phyloP scores from a whole-genome alignment of 2,888 invertebrate species.

The Ceriagrion tenellum region DNA sequence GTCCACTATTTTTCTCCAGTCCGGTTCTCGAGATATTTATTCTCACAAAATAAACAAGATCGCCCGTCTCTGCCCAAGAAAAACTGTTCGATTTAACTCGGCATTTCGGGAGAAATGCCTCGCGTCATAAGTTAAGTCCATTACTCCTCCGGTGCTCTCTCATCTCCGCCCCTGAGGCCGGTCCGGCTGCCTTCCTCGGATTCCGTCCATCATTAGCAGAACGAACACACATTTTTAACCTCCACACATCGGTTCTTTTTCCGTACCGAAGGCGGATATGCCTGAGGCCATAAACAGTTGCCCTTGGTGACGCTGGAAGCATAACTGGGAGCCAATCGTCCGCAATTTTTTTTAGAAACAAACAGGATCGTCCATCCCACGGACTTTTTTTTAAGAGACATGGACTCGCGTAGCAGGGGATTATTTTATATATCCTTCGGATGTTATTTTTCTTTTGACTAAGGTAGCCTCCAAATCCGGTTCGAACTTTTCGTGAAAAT shows the following conservation, averaged over 20 bases:
- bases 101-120: not conserved
- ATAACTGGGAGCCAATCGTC: not conserved
- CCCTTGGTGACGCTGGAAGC: not conserved
- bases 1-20: not conserved
- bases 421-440: not conserved
- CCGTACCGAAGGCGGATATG: not conserved
- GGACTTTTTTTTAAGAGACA: not conserved
- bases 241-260: not conserved
- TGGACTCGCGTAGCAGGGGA: not conserved
- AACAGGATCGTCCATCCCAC: not conserved
- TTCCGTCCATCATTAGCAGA: not conserved
- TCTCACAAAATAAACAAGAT: not conserved
- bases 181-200: not conserved
- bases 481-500: not conserved
- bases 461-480: not conserved
- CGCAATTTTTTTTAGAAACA: not conserved
- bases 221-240: not conserved
- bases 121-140: not conserved
- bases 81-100: not conserved
- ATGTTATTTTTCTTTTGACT: not conserved
- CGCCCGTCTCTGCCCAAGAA: not conserved
- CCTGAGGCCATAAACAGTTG: not conserved
- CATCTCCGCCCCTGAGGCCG: not conserved
- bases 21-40: not conserved
- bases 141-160: not conserved